A percentile compares a stretch with the other conserved stretches of the same genome.
Evolutionary conservation across 1,140 invertebrate species (phyloP).

Genomic region (Metaphire vulgaris): DNA sequence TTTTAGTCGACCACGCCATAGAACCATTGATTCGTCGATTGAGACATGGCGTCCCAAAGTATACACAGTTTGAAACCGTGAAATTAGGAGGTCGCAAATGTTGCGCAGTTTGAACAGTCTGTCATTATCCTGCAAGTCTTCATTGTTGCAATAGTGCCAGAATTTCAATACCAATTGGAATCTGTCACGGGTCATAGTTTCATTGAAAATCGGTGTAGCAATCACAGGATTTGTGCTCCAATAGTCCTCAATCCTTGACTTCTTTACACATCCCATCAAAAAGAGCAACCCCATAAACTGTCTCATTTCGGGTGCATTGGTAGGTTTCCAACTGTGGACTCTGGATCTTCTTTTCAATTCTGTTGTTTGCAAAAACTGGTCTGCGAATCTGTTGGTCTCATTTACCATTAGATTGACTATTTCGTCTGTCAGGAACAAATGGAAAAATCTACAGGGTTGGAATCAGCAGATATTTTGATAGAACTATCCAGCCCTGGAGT

Average conservation of each 20-base stretch:
- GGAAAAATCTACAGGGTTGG: background rate
- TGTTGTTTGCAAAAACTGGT: background rate
- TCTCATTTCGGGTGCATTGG: conserved; percentile 2
- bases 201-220: conserved; percentile 16
- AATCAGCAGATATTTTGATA: background rate
- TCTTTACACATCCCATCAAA: conserved; percentile 5
- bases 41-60: background rate
- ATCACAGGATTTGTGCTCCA: conserved; percentile 5
- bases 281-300: conserved; percentile 9
- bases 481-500: background rate
- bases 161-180: conserved; percentile 17
- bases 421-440: background rate
- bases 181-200: conserved; percentile 7
- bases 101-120: conserved; percentile 6
- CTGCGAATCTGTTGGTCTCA: background rate
- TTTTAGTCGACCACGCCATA: conserved; percentile 4
- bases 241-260: conserved; percentile 3
- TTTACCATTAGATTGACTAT: background rate
- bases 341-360: background rate
- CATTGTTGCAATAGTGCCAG: conserved; percentile 2
- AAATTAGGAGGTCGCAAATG: background rate
- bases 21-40: conserved; percentile 2
- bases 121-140: background rate
- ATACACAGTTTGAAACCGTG: background rate
- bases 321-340: background rate